phyloP scores from a whole-genome alignment of 1,140 invertebrate species.

The Sycobia sp. region DNA sequence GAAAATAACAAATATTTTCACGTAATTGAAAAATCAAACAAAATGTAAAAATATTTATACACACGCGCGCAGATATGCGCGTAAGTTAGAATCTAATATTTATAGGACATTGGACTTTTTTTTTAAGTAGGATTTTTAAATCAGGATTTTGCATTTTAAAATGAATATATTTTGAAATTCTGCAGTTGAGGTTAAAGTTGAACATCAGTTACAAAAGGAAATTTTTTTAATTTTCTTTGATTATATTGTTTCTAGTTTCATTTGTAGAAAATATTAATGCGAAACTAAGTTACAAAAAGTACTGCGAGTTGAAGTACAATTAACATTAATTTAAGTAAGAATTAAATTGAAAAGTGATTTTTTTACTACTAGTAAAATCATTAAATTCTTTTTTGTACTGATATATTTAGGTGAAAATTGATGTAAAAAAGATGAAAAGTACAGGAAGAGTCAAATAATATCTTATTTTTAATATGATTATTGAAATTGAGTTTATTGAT shows the following conservation, averaged over 20 bases:
- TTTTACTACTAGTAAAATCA: constrained; percentile 1
- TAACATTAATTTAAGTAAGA: constrained; percentile 26
- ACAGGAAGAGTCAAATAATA: constrained; percentile 21
- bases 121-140: constrained; percentile 11
- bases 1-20: constrained; percentile 1
- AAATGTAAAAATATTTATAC: too few species aligned
- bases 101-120: not conserved
- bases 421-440: constrained; percentile 1
- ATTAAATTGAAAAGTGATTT: constrained; percentile 10
- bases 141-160: not conserved
- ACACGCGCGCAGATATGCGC: too few species aligned
- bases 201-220: constrained; percentile 1
- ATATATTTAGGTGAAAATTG: constrained; percentile 11
- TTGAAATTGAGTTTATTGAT: not conserved
- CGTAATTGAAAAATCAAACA: not conserved
- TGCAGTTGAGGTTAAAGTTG: not conserved
- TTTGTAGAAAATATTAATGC: constrained; percentile 6
- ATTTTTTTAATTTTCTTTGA: constrained; percentile 10
- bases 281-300: constrained; percentile 11
- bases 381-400: constrained; percentile 26
- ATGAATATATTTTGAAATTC: too few species aligned
- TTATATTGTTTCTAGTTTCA: constrained; percentile 3
- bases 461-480: too few species aligned
- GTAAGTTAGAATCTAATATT: too few species aligned
- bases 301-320: constrained; percentile 34